A percentile compares a stretch with the other conserved stretches of the same genome.
These are phyloP conservation scores for Tinamus guttatus DNA, from an alignment of 2,113 vertebrate genomes.

Conservation along the genomic window DNA sequence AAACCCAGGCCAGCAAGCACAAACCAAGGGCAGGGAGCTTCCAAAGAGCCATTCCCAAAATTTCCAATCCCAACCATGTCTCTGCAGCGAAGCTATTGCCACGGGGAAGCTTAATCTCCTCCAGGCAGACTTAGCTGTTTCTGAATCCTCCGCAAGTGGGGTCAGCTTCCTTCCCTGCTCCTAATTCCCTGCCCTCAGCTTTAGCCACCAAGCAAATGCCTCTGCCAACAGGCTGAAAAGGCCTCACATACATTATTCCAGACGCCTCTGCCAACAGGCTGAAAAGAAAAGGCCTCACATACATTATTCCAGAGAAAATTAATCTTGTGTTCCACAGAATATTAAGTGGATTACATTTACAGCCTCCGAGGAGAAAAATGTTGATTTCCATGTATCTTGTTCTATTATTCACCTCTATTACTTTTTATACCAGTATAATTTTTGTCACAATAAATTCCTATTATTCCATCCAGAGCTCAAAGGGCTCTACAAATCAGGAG, in stretches of 20 bases:
- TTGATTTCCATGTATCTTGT: conserved; percentile 35
- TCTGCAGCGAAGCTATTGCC: neutral
- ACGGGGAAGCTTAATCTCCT: neutral
- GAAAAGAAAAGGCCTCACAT: conserved; percentile 36
- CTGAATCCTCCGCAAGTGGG: conserved; percentile 17
- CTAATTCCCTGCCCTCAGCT: conserved; percentile 18
- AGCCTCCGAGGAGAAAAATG: conserved; percentile 49
- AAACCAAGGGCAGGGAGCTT: neutral
- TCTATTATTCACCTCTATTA: conserved; percentile 51
- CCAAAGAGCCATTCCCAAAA: neutral
- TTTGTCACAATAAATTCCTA: neutral
- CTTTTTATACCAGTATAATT: neutral
- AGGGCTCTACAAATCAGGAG: neutral
- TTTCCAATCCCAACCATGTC: neutral
- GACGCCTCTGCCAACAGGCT: conserved; percentile 27
- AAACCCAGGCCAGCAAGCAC: neutral
- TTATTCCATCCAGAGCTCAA: neutral
- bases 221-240: conserved; percentile 27
- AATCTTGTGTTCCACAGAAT: conserved; percentile 61
- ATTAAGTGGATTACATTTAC: conserved; percentile 64
- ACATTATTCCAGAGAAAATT: conserved; percentile 41
- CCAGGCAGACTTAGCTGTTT: neutral
- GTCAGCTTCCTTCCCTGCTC: neutral
- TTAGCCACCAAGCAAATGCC: neutral
- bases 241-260: neutral